These are phyloP conservation scores for Cyphomyrmex costatus DNA, from an alignment of 1,140 invertebrate genomes.

Conservation along the genomic window DNA sequence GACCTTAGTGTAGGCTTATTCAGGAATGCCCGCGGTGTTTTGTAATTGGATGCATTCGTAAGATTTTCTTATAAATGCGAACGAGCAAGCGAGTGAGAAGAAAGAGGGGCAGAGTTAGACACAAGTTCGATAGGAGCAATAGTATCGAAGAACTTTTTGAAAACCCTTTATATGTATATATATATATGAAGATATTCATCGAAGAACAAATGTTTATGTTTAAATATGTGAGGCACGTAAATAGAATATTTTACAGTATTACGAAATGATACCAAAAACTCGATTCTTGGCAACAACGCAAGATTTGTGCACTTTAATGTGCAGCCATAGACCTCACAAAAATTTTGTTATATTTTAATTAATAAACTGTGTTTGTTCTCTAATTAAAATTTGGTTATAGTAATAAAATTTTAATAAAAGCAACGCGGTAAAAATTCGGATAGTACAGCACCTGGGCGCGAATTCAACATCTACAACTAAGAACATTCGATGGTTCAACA, in stretches of 20 bases:
- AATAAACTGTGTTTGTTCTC: no score
- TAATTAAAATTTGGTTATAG: no score
- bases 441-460: no score
- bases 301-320: constrained; percentile 5
- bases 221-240: background rate
- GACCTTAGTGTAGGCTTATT: constrained; percentile 64
- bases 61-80: constrained; percentile 66
- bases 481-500: no score
- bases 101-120: background rate
- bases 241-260: constrained; percentile 5
- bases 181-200: background rate
- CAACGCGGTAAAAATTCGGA: no score
- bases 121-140: background rate
- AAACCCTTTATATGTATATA: no score
- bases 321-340: background rate
- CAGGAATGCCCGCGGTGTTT: constrained; percentile 77
- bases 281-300: background rate
- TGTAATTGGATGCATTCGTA: constrained; percentile 81
- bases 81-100: background rate
- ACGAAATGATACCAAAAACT: constrained; percentile 28
- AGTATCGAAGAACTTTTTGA: background rate
- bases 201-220: background rate
- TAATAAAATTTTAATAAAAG: no score
- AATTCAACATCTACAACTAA: no score
- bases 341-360: no score